Base-by-base conservation (phyloP, 2,113 vertebrate genomes). In the Ia io region DNA sequence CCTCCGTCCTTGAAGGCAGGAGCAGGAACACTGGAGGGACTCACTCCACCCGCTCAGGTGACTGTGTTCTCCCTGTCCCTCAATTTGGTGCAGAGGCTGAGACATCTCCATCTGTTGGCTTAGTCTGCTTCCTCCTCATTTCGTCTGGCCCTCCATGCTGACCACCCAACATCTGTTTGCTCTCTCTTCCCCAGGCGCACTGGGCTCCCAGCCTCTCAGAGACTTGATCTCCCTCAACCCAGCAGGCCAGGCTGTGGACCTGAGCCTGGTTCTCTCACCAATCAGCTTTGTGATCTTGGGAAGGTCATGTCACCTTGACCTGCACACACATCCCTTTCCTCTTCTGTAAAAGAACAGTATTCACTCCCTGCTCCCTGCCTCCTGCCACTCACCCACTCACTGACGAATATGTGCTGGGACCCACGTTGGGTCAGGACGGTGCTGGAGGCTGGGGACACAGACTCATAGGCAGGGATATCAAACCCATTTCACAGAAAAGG, bases 401-500 rank as follows among this genome's bases (percentile, higher is more conserved):
- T 23, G 67, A 63, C 0, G 3, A 84, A 13, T 5, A 4, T 6
- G 23, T 1, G 0, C 70, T 4, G 61, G 35, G 51, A 53, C 25
- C 16, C 6, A 16, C 16, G 23, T 59, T 70, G 61, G n/a, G 16
- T 30, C 3, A 10, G 71, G 56, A 93, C 28, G 56, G 35, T 61
- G 42, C 28, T n/a, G 37, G 30, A 51, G 63, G 22, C 32, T 61
- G 28, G 67, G 74, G 25, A 69, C n/a, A 37, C 20, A 76, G 42
- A n/a, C 59, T 83, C 53, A 18, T 11, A 16, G 78, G 16, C 49
- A 93, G 28, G 23, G 30, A 30, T 59, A 73, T 22, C n/a, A 79
- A 91, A 44, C 3, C 42, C 78, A 91, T 74, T 76, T 74, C 74
- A 84, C 85, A 91, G 88, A 79, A 90, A 94, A 85, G 63, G 77